Evolutionary conservation across 2,888 invertebrate species (phyloP).

Genomic region (Chaitophorus viminalis): DNA sequence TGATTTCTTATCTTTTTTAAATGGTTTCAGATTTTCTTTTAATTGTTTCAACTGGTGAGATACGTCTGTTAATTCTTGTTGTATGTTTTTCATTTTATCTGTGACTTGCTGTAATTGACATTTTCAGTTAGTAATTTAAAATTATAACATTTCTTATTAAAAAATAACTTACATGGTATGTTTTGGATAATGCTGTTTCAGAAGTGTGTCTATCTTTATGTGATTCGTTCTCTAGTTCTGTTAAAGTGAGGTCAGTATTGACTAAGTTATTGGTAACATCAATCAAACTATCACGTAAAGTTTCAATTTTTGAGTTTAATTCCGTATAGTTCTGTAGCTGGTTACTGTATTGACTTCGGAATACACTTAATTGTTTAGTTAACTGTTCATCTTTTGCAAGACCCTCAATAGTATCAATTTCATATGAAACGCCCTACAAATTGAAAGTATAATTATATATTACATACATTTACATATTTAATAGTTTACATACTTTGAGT

Average conservation of each 20-base stretch:
- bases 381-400: background rate
- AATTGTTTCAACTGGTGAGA: constrained; percentile 60
- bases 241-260: background rate
- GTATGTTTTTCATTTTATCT: constrained; percentile 9
- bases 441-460: background rate
- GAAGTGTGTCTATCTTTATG: constrained; percentile 26
- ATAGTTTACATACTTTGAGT: constrained; percentile 30
- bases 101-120: constrained; percentile 20
- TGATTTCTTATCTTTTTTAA: constrained; percentile 40
- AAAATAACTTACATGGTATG: constrained; percentile 33
- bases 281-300: background rate
- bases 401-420: background rate
- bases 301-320: constrained; percentile 12
- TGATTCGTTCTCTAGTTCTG: constrained; percentile 28
- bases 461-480: background rate
- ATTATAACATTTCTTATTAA: background rate
- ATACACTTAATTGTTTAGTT: background rate
- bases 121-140: background rate
- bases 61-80: background rate
- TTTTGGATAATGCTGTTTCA: constrained; percentile 29
- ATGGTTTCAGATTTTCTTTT: constrained; percentile 63
- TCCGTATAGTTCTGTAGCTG: background rate
- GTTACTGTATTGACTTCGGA: constrained; percentile 3
- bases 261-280: constrained; percentile 3
- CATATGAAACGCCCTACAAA: constrained; percentile 16